phyloP scores from a whole-genome alignment of 2,888 invertebrate genomes.

The Acheta domesticus region DNA sequence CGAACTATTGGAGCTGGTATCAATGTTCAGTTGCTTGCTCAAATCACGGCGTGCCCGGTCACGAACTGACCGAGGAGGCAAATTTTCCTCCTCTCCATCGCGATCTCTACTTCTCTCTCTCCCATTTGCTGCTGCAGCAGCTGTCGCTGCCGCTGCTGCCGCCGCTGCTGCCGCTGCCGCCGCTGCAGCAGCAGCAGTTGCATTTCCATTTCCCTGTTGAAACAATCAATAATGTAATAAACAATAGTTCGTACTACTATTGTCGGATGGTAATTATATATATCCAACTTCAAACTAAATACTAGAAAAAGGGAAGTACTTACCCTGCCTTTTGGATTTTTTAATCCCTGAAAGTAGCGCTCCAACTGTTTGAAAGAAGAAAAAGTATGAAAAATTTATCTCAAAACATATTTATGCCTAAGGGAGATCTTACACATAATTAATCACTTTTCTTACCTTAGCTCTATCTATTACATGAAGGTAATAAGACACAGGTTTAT shows the following conservation, averaged over 20 bases:
- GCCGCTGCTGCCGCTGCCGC: not conserved
- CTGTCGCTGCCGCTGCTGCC: not conserved
- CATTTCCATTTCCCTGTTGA: too few species aligned
- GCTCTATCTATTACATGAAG: slow-evolving; percentile 97
- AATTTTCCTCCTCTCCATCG: slow-evolving; percentile 33
- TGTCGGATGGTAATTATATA: too few species aligned
- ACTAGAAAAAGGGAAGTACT: slow-evolving; percentile 30
- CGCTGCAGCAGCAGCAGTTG: not conserved
- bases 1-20: slow-evolving; percentile 46
- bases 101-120: not conserved
- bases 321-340: slow-evolving; percentile 78
- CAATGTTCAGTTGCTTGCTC: slow-evolving; percentile 52
- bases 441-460: slow-evolving; percentile 52
- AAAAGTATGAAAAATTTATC: slow-evolving; percentile 24
- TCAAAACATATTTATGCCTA: not conserved
- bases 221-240: not conserved
- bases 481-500: slow-evolving; percentile 97
- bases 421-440: not conserved
- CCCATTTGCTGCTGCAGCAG: not conserved
- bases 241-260: too few species aligned
- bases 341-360: slow-evolving; percentile 92
- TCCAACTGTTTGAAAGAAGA: slow-evolving; percentile 59
- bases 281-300: not conserved
- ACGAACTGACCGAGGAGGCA: slow-evolving; percentile 43
- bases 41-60: slow-evolving; percentile 54